Evolutionary conservation across 2,113 vertebrate genomes (phyloP).

Genomic region (Oceanites oceanicus): DNA sequence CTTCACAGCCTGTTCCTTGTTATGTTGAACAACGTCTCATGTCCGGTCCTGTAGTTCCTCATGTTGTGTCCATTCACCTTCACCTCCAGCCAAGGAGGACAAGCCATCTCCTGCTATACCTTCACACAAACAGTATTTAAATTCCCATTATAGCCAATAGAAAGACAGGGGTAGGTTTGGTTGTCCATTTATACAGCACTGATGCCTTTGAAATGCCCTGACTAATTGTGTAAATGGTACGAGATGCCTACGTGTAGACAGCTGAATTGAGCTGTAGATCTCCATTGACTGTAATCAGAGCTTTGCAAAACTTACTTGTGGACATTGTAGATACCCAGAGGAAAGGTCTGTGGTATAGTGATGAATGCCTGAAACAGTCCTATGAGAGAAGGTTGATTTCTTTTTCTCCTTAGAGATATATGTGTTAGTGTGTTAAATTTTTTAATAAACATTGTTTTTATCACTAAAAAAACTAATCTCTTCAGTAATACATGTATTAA

Average conservation of each 20-base stretch:
- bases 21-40: fast-evolving
- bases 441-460: background rate
- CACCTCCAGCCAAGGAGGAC: background rate
- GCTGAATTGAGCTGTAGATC: background rate
- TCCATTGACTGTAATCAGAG: background rate
- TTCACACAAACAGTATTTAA: background rate
- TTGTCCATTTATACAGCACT: background rate
- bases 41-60: background rate
- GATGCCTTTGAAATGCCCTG: background rate
- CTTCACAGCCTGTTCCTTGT: background rate
- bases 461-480: background rate
- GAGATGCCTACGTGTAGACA: background rate
- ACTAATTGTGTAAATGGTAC: background rate
- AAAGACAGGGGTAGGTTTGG: background rate
- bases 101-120: background rate
- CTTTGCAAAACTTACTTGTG: background rate
- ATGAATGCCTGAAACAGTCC: background rate
- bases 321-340: background rate
- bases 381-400: background rate
- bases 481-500: background rate
- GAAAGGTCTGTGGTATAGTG: background rate
- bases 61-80: background rate
- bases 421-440: background rate
- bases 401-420: background rate
- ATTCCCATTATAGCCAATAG: background rate